A percentile compares a stretch with the other conserved stretches of the same genome.
These are phyloP conservation scores for Melanotaenia trifasciata DNA, from an alignment of 2,797 vertebrate genomes.

Conservation along the genomic window DNA sequence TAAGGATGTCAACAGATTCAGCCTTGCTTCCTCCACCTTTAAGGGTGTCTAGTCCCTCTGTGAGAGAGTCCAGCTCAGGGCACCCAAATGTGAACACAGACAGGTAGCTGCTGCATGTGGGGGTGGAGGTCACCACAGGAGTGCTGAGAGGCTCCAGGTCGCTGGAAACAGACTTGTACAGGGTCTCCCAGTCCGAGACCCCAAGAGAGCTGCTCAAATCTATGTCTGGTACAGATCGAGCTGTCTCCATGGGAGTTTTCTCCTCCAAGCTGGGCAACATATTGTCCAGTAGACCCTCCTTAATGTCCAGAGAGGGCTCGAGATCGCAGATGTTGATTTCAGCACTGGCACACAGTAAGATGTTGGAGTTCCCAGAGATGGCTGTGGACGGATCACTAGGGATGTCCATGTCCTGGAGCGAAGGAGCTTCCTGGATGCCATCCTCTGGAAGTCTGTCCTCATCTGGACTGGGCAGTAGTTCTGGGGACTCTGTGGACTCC, in stretches of 20 bases:
- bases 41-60: slow-evolving; percentile 88
- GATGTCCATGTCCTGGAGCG: slow-evolving; percentile 84
- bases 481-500: slow-evolving; percentile 81
- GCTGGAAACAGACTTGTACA: slow-evolving; percentile 87
- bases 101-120: slow-evolving; percentile 92
- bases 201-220: slow-evolving; percentile 94
- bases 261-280: slow-evolving; percentile 83
- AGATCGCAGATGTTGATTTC: slow-evolving; percentile 85
- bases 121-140: slow-evolving; percentile 94
- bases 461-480: slow-evolving; percentile 68
- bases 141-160: slow-evolving; percentile 97
- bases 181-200: slow-evolving; percentile 95
- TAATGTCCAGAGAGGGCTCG: slow-evolving; percentile 88
- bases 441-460: slow-evolving; percentile 79
- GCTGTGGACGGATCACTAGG: slow-evolving; percentile 81
- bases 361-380: slow-evolving; percentile 87
- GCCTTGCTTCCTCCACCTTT: slow-evolving; percentile 91
- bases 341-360: slow-evolving; percentile 85
- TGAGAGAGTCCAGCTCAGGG: slow-evolving; percentile 91
- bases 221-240: slow-evolving; percentile 96
- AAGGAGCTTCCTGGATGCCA: slow-evolving; percentile 75
- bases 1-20: slow-evolving; percentile 94
- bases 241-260: slow-evolving; percentile 86
- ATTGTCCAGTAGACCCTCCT: slow-evolving; percentile 91
- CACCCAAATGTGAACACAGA: slow-evolving; percentile 96